Evolutionary conservation across 2,797 vertebrate genomes (phyloP), one percentile per base, ranked within the genome.

Genomic region (Enteromius viviparus): DNA sequence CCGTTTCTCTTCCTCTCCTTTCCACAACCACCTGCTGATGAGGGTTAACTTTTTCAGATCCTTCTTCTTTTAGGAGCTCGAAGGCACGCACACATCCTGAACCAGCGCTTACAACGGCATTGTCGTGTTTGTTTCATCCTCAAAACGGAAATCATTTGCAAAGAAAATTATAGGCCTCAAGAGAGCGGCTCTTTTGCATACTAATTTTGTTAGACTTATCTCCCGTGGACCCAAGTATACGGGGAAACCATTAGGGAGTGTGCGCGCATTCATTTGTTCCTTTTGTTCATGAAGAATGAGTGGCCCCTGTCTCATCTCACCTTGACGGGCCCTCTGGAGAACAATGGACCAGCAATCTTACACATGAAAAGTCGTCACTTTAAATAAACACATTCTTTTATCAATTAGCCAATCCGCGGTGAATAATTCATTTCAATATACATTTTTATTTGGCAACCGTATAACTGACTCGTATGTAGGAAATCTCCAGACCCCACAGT

Each of bases 141-240:
- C 94, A 96, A 91, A 97, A 96, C 94, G 88, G 94, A 97, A 98
- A 97, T 95, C 93, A 97, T 97, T 97, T 97, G 95, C 93, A 94
- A 77, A 95, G 96, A 96, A 98, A 98, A 98, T 98, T 96, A 98
- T 95, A 95, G 96, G 96, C 96, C 96, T 96, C 96, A 92, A 93
- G 96, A 96, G 96, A 92, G 95, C 94, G 96, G 93, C 94, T 96
- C 96, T 96, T 98, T 98, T 97, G 97, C 96, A 98, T 98, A 97
- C 96, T 98, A 97, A 98, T 98, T 97, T 96, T 97, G 97, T 98
- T 98, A 98, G 96, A 95, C 95, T 97, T 97, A 96, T 96, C 96
- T 97, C 97, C 97, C 92, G 96, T 91, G 95, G 96, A 94, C 96
- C 95, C 93, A 89, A 94, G 95, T 95, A 78, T 83, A 95, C 94